Percentiles rank a stretch among this genome's conserved stretches.
phyloP scores from a whole-genome alignment of 1,140 invertebrate genomes.

The Magallana angulata region DNA sequence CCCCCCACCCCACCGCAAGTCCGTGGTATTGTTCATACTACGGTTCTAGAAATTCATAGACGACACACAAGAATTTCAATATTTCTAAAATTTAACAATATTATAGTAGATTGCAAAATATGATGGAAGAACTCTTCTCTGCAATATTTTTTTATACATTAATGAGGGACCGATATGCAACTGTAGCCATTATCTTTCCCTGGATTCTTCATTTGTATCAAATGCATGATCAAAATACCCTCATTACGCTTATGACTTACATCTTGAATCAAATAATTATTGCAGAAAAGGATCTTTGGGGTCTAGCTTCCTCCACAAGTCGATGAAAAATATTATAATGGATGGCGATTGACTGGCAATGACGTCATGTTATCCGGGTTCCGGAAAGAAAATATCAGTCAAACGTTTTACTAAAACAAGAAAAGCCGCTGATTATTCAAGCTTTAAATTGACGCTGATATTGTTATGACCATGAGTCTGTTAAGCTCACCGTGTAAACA shows the following conservation, averaged over 20 bases:
- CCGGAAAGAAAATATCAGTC: neutral
- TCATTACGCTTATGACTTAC: neutral
- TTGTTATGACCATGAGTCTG: neutral
- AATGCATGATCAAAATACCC: neutral
- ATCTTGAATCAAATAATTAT: neutral
- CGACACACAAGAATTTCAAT: no score
- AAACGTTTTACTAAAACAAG: neutral
- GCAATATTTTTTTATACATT: no score
- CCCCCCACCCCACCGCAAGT: no score
- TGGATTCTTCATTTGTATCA: neutral
- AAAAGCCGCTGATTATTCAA: neutral
- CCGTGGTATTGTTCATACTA: no score
- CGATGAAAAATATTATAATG: slow-evolving; percentile 35
- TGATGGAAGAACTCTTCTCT: no score
- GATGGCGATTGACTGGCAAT: slow-evolving; percentile 18
- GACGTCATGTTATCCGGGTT: slow-evolving; percentile 31
- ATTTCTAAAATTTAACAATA: no score
- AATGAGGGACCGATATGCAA: no score
- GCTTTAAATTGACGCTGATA: neutral
- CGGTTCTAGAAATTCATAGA: no score
- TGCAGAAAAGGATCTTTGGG: neutral
- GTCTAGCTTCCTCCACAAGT: slow-evolving; percentile 10
- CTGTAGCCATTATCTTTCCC: no score
- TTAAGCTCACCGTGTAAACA: neutral
- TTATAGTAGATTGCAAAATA: no score